Evolutionary conservation across 2,888 invertebrate species (phyloP), one percentile per base, ranked within the genome.

Genomic region (Nemotelus pantherinus): DNA sequence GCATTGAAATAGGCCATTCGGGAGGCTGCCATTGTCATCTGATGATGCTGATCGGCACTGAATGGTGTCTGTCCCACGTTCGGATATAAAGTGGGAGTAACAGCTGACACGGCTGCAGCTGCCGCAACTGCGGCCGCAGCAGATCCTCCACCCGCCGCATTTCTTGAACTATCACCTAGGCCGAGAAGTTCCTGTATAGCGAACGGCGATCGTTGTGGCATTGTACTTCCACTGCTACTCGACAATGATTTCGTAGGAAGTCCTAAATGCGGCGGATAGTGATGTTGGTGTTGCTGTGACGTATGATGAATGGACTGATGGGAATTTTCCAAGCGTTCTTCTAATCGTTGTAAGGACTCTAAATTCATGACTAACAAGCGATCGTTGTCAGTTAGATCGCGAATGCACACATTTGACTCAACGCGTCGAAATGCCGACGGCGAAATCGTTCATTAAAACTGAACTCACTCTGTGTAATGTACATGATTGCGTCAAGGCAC

Each of bases 1-100:
- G 95, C 95, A 88, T 95, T 95, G 87, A 96, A 94, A 87, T 96
- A 96, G 78, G 95, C 95, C 91, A 95, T 95, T 60, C 95, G 89
- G 83, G 93, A 93, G 76, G 92, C 92, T 71, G 86, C 87, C 86
- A 87, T 87, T 78, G 87, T 86, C 84, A 87, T 83, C 81, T 86
- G 86, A 80, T 86, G 86, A 80, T 86, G 86, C 48, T 85, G 85
- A 77, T 84, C 80, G 77, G 83, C 78, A 74, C 82, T 78, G 78
- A 83, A 82, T 70, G 80, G 80, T 74, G 83, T 78, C 78, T 83
- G 82, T 43, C 81, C 82, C 78, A 81, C 80, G 80, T 79, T 82
- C 57, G 82, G 77, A 81, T 83, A 83, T 39, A 82, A 65, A 47
- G 79, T 81, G 65, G 82, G 81, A 78, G 83, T 78, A 10, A 65